Base-by-base conservation (phyloP, 2,888 invertebrate species). In the Ectemnius cavifrons region DNA sequence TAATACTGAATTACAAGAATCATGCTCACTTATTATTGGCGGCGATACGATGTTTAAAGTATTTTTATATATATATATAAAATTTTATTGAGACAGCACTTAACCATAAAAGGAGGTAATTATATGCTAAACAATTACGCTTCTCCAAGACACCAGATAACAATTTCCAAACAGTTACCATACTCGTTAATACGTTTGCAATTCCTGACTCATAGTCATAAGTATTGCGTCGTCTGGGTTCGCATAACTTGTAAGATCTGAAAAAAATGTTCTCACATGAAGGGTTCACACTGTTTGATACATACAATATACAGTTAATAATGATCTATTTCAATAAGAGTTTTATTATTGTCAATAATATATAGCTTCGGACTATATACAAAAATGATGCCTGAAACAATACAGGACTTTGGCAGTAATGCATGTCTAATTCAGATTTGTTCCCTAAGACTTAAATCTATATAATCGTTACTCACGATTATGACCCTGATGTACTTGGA, bases 221-320 rank as follows among this genome's bases (percentile, higher is more conserved):
- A 93, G 93, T 84, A 95, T 93, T 85, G 94, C 94, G 88, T 95
- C 95, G 79, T 92, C 93, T 49, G 94, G 94, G 86, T 94, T 93
- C 83, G 94, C 94, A 89, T 95, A 95, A 81, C 93, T 89, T 37
- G 88, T 89, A 74, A 92, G 87, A 89, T 91, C 91, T 92, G 88
- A 67, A 91, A 91, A 78, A 78, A 58, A 70, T 69, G 5, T 52
- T 71, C 67, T 46, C 59, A 63, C 72, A 62, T 20, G 64, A 66
- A 18, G 58, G 45, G 14, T 60, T 58, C 16, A 16, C 28, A 14
- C 14, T 63, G 20, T 46, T 67, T 63, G 2, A 23, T 23, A 23
- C 23, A 2, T 23, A 23, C 23, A 23, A 23, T 23, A 23, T 23
- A 23, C 23, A 23, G 23, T 23, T 23, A 23, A 37, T n/a, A 14